A percentile compares a stretch with the other conserved stretches of the same genome.
phyloP scores from a whole-genome alignment of 2,888 invertebrate species.

The Chloroclystis v-ata region DNA sequence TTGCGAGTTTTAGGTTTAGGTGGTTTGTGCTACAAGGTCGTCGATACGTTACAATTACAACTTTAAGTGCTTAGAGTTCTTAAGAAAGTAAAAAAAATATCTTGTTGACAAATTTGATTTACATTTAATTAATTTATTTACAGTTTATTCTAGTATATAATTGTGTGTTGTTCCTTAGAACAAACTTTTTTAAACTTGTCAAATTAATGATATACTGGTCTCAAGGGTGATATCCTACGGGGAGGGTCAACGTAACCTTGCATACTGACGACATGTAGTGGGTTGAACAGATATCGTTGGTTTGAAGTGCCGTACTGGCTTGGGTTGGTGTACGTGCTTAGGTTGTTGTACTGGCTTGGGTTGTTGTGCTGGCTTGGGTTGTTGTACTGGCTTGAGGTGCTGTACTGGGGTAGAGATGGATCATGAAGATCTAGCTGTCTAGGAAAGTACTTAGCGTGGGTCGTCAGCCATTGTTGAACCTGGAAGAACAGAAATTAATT shows the following conservation, averaged over 20 bases:
- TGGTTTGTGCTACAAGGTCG: background rate
- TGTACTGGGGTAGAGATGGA: too few species aligned
- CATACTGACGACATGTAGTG: slow-evolving; percentile 4
- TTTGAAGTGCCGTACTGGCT: too few species aligned
- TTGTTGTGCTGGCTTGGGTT: too few species aligned
- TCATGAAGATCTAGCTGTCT: background rate
- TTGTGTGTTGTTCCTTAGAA: too few species aligned
- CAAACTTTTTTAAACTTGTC: too few species aligned
- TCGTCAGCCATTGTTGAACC: slow-evolving; percentile 35
- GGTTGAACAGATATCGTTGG: slow-evolving; percentile 4
- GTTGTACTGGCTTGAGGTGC: too few species aligned
- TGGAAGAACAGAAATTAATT: slow-evolving; percentile 15
- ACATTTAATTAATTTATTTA: too few species aligned
- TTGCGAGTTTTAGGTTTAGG: background rate
- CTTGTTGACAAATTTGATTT: too few species aligned
- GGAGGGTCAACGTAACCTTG: slow-evolving; percentile 5
- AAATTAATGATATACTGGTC: slow-evolving; percentile 13
- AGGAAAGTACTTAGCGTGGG: slow-evolving; percentile 33
- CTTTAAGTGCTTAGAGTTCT: background rate
- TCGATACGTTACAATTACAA: background rate
- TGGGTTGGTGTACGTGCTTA: too few species aligned
- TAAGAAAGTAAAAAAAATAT: too few species aligned
- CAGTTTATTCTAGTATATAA: too few species aligned
- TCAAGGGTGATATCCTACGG: slow-evolving; percentile 16
- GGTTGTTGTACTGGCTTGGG: too few species aligned